Evolutionary conservation across 2,888 invertebrate species (phyloP).

Genomic region (Keiferia lycopersicella): DNA sequence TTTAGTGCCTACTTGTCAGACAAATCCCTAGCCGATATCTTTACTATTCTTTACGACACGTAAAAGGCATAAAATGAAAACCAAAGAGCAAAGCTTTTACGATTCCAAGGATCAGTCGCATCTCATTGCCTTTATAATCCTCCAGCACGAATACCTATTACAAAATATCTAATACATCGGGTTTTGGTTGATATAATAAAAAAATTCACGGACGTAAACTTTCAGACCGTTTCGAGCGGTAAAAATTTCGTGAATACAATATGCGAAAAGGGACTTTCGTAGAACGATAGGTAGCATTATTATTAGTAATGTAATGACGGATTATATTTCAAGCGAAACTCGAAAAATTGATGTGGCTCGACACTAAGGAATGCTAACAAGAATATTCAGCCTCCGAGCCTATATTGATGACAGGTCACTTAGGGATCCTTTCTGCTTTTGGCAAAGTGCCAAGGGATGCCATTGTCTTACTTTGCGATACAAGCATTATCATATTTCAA

Average conservation of each 20-base stretch:
- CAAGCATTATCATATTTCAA: constrained; percentile 28
- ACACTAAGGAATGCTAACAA: constrained; percentile 16
- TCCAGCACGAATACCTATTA: no score
- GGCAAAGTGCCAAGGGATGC: constrained; percentile 60
- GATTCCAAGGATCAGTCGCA: constrained; percentile 11
- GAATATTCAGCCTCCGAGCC: constrained; percentile 51
- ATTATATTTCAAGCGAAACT: no score
- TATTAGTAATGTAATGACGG: no score
- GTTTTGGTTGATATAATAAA: no score
- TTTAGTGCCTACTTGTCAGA: not conserved
- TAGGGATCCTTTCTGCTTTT: constrained; percentile 46
- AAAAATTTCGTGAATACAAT: no score
- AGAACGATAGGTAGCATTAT: no score
- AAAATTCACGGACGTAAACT: no score
- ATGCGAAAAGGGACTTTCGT: no score
- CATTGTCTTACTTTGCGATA: constrained; percentile 51
- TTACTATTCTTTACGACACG: constrained; percentile 9
- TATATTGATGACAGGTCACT: constrained; percentile 66
- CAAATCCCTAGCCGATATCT: not conserved
- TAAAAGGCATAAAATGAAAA: not conserved
- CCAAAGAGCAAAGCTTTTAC: constrained; percentile 9
- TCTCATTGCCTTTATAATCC: not conserved
- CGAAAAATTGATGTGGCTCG: constrained; percentile 49
- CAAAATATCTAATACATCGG: no score
- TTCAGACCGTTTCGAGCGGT: no score